A percentile compares a stretch with the other conserved stretches of the same genome.
phyloP scores from a whole-genome alignment of 2,888 invertebrate species.

The Uropetala carovei region DNA sequence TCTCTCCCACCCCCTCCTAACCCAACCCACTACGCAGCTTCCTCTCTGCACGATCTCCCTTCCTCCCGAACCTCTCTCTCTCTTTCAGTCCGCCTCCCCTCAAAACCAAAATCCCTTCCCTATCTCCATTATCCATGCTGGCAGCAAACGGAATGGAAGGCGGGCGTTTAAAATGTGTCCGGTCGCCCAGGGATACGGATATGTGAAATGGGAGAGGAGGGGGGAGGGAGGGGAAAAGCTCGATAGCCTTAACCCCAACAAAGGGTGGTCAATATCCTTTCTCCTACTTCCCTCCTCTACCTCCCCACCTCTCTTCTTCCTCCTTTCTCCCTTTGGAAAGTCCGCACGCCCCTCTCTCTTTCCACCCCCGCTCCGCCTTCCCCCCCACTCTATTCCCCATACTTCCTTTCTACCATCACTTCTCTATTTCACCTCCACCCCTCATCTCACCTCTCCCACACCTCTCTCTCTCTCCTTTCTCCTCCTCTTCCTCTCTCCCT shows the following conservation, averaged over 20 bases:
- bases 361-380: neutral
- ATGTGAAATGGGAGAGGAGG: conserved; percentile 63
- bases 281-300: conserved; percentile 47
- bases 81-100: neutral
- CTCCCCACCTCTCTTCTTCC: conserved; percentile 13
- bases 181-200: conserved; percentile 65
- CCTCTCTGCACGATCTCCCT: neutral
- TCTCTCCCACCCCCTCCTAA: too few relatives aligned
- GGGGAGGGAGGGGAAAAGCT: conserved; percentile 41
- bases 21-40: neutral
- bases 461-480: neutral
- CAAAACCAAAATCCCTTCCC: neutral
- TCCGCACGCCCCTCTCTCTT: neutral
- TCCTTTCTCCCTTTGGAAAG: conserved; percentile 27
- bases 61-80: neutral
- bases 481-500: neutral
- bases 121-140: neutral
- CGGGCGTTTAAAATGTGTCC: conserved; percentile 64
- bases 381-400: neutral
- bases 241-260: conserved; percentile 65
- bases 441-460: too few relatives aligned
- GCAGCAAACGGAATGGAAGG: conserved; percentile 40
- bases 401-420: neutral
- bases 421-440: neutral
- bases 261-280: conserved; percentile 65